Evolutionary conservation across 2,888 invertebrate genomes (phyloP), one percentile per base, ranked within the genome.

Genomic region (Acronicta psi): DNA sequence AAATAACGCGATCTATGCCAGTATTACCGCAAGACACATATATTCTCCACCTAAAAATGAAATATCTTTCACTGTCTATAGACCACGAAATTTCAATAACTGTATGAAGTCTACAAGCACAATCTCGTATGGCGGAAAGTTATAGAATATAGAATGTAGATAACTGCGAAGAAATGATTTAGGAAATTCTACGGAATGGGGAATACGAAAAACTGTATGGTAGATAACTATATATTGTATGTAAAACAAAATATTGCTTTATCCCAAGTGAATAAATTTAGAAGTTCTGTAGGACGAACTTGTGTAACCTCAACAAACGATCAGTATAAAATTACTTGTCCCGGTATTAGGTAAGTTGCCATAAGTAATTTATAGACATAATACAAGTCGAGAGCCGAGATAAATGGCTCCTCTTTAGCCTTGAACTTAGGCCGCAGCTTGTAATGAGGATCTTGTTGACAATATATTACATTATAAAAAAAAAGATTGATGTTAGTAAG

Each of bases 291-390:
- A 36, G 18, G 10, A 46, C 46, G 54, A 61, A 61, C 58, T 72
- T 47, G 23, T 25, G 45, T 60, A 75, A 57, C 60, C 55, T 60
- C 51, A 23, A 49, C 37, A 47, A 52, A 65, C 54, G 54, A 69
- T 65, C 59, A 52, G 60, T 53, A 69, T 55, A 67, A 65, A 59
- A 71, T 69, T 49, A 49, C 56, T 60, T 59, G 54, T 63, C 56
- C 63, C 52, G 49, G 57, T 59, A 69, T 54, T 44, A 55, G 58
- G 50, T 68, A 80, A 77, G 74, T 77, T 75, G 73, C 76, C 75
- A 77, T 82, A 83, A 81, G 85, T 85, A 86, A 88, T 88, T 89
- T 88, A 88, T 85, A 80, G 81, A 71, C 80, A 81, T 86, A 87
- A 88, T 87, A 86, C 61, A 70, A 84, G 81, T 77, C 78, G 77